phyloP scores from a whole-genome alignment of 2,113 vertebrate species.

The Alouatta palliata region DNA sequence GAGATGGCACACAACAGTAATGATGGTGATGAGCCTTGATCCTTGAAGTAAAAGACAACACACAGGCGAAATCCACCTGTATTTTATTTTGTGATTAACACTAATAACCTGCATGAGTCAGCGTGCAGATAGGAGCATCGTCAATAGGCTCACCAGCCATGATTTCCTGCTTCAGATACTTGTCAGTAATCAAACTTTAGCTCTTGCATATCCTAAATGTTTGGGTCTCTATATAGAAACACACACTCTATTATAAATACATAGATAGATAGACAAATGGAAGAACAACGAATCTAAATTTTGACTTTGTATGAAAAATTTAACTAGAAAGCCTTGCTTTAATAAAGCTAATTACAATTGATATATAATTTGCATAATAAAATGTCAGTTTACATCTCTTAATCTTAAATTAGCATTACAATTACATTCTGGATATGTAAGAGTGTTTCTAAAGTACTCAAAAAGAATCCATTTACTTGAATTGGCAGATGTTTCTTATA shows the following conservation, averaged over 20 bases:
- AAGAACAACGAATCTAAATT: background rate
- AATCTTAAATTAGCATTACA: conserved; percentile 27
- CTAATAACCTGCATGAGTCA: background rate
- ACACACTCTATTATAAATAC: background rate
- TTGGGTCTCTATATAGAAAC: background rate
- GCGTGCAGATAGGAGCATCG: background rate
- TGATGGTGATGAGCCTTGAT: background rate
- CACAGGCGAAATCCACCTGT: background rate
- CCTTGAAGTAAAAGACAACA: background rate
- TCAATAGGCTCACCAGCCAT: background rate
- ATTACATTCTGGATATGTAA: background rate
- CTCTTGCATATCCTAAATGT: background rate
- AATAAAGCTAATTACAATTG: conserved; percentile 43
- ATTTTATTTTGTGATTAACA: background rate
- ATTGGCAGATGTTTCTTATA: background rate
- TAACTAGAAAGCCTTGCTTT: conserved; percentile 33
- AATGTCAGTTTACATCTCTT: background rate
- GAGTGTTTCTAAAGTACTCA: conserved; percentile 23
- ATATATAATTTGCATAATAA: background rate
- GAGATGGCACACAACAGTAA: background rate
- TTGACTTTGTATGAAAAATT: conserved; percentile 33
- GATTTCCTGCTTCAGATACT: background rate
- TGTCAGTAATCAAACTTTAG: background rate
- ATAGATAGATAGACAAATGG: background rate
- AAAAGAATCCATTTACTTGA: conserved; percentile 21